Evolutionary conservation across 2,888 invertebrate genomes (phyloP), one percentile per base, ranked within the genome.

Genomic region (Cantharis rustica): DNA sequence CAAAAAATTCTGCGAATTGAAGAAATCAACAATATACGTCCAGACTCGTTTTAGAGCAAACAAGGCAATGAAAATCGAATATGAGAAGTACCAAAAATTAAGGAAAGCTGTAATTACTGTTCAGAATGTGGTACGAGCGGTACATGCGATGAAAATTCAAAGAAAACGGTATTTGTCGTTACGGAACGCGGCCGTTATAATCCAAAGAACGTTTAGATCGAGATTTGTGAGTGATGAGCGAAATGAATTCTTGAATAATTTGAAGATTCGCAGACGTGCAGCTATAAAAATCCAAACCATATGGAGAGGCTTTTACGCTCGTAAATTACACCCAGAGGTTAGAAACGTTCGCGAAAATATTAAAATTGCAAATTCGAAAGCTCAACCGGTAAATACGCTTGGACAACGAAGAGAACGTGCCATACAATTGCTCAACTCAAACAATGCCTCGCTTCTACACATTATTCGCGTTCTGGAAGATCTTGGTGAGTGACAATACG

Each of bases 11-110:
- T n/a, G 47, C 7, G 17, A 31, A 16, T 66, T 77, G 62, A 77
- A 87, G 66, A 83, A 85, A 16, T 84, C 88, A 13, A 87, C 89
- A 26, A 84, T 90, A 11, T 79, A 81, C 1, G 84, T 93, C 68
- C 93, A 93, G 81, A 87, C 86, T 72, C 89, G 87, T 85, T 89
- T 90, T 82, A 89, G 90, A 81, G 90, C 90, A 0, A 85, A 86
- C 9, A 86, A 85, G 62, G 70, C 86, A 16, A 89, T 89, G 85
- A 87, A 85, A 72, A 82, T 81, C 68, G 85, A 79, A 71, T 20
- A 23, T 16, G 31, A 70, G 3, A 16, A 75, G 1, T 82, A 76
- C 75, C 10, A 75, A 62, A 13, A 68, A 11, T 26, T 80, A 16
- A 78, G 70, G 72, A 61, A 71, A 61, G 83, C 86, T 16, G 82